Percentiles rank a stretch among this genome's conserved stretches.
Evolutionary conservation across 2,888 invertebrate genomes (phyloP).

Genomic region (Euzetes globulus): DNA sequence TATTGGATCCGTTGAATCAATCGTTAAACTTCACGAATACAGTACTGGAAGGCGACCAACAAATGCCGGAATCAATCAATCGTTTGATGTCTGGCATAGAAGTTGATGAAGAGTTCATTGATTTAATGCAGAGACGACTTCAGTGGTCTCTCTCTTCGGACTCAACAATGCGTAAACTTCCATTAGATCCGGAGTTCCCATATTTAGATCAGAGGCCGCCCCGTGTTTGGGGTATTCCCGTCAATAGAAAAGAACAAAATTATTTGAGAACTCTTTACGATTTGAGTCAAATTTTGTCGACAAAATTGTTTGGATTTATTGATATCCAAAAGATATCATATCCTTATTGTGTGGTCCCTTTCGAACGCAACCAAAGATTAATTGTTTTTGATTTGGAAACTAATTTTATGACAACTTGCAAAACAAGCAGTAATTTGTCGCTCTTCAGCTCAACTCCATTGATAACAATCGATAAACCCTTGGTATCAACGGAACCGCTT

Average conservation of each 20-base stretch:
- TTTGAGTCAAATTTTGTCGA: conserved; percentile 11
- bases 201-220: conserved; percentile 27
- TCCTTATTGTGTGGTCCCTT: conserved; percentile 34
- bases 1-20: conserved; percentile 36
- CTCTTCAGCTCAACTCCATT: conserved; percentile 23
- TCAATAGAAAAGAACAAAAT: conserved; percentile 25
- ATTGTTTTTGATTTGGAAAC: conserved; percentile 33
- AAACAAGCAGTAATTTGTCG: background rate
- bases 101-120: conserved; percentile 24
- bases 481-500: conserved; percentile 33
- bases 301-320: conserved; percentile 24
- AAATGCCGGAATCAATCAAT: conserved; percentile 29
- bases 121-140: conserved; percentile 20
- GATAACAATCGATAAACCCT: conserved; percentile 16
- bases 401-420: conserved; percentile 30
- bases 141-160: conserved; percentile 29
- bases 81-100: background rate
- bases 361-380: conserved; percentile 19
- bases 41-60: conserved; percentile 28
- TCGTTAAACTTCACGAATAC: conserved; percentile 35
- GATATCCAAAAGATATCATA: background rate
- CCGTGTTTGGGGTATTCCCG: conserved; percentile 18
- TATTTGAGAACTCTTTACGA: conserved; percentile 33
- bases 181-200: conserved; percentile 28
- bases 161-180: background rate